Evolutionary conservation across 92 coral and sea anemone species (phyloP), one percentile per base, ranked within the genome.

Genomic region (Siderastrea siderea): DNA sequence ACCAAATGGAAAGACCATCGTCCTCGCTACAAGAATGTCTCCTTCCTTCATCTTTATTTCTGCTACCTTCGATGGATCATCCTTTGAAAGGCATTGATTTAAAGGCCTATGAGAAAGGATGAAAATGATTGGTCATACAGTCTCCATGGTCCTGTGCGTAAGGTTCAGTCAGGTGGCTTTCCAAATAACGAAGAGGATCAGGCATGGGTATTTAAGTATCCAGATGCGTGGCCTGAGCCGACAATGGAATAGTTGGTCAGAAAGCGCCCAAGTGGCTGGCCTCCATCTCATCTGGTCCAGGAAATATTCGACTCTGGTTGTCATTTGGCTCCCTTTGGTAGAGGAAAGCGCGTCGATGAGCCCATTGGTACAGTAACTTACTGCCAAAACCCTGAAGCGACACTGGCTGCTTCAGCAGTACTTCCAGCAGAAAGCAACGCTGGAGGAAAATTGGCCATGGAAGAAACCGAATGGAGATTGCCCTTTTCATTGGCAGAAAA

Each of bases 211-310:
- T 95, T 95, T 77, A 85, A 79, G 83, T 95, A 91, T 67, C 96
- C 98, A 2, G 66, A 47, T 10, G 91, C 93, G 9, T 95, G 98
- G 96, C 98, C 96, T 47, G 96, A 88, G 71, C 83, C 87, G 3
- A 96, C 98, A 13, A 95, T 93, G 98, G 95, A 95, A 38, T 95
- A 95, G 98, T 52, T 95, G 85, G 75, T 88, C 60, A 96, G 96
- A 53, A 84, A 82, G 6, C 98, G 98, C 61, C 68, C 81, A 55
- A 89, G 84, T 67, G 87, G 91, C 51, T 95, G 98, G 98, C 98
- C 98, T 13, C 90, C 98, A 47, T 86, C 94, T 66, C 93, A 87
- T 12, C 86, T 95, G 15, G 87, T 95, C 10, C 93, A 93, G 77
- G 96, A 95, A 16, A 90, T 95, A 47, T 77, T 95, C 62, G 98